Evolutionary conservation across 2,797 vertebrate species (phyloP).

Genomic region (Pseudopleuronectes americanus): DNA sequence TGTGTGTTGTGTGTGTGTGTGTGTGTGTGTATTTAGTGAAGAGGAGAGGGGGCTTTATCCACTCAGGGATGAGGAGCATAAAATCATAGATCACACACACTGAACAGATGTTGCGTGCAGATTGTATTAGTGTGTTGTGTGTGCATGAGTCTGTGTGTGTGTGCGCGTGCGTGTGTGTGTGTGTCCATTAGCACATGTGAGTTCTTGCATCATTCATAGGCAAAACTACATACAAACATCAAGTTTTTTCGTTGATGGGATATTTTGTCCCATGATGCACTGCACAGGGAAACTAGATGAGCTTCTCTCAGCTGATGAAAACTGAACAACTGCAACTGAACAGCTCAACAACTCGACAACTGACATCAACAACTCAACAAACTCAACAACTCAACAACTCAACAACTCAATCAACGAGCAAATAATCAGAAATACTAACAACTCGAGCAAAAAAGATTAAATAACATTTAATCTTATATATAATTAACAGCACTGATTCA

Average conservation of each 20-base stretch:
- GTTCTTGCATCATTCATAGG: conserved; percentile 3
- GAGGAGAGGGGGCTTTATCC: conserved; percentile 10
- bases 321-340: neutral
- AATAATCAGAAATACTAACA: neutral
- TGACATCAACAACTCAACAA: neutral
- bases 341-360: neutral
- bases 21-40: conserved; percentile 18
- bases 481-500: neutral
- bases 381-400: neutral
- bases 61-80: conserved; percentile 37
- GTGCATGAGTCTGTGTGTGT: too few relatives aligned
- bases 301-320: neutral
- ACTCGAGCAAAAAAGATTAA: neutral
- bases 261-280: neutral
- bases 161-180: too few relatives aligned
- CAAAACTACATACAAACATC: neutral
- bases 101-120: conserved; percentile 61
- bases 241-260: neutral
- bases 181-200: neutral
- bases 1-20: conserved; percentile 12
- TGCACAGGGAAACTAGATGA: neutral
- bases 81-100: conserved; percentile 56
- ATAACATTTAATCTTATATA: neutral
- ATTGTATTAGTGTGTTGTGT: conserved; percentile 16
- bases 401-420: neutral